Evolutionary conservation across 2,113 vertebrate genomes (phyloP), one percentile per base, ranked within the genome.

Genomic region (Neotragus pygmaeus): DNA sequence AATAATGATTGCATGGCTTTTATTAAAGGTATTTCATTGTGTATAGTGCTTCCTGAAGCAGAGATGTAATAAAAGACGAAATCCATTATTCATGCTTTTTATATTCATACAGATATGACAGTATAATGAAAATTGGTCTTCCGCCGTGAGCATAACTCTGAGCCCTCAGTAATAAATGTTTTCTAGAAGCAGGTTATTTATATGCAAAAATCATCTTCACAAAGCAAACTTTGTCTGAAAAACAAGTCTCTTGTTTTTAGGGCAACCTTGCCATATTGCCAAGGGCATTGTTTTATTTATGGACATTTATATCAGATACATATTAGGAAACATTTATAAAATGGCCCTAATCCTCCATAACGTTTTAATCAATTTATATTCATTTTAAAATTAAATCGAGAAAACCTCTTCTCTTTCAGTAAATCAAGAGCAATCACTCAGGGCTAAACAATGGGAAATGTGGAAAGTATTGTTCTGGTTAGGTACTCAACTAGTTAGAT

Each of bases 311-410:
- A 90, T 96, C 58, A 95, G 33, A 84, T 96, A 49, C 11, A 9
- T 87, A 94, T 94, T 89, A 95, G 53, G 57, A 96, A 70, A n/a
- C 93, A 90, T 91, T 97, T 96, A 94, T 78, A 55, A 97, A 89
- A 86, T 91, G 62, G 2, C 49, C n/a, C 78, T 95, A 95, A 91
- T 96, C 53, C n/a, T 96, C 91, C 7, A 6, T 75, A 78, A 92
- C 30, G 64, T 70, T 97, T 95, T 88, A 85, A 95, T 97, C 58
- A 92, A 64, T 80, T 96, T 88, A 62, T 91, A 94, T 93, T 97
- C 39, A 93, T 93, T 95, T 70, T 47, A 30, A 91, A 95, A 93
- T 82, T 62, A 95, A 96, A 77, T 84, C 60, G 7, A 73, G 15
- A 93, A 91, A 95, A 97, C 11, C 1, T 87, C 4, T 49, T 95